Evolutionary conservation across 2,797 vertebrate genomes (phyloP).

Genomic region (Darevskia mixta): DNA sequence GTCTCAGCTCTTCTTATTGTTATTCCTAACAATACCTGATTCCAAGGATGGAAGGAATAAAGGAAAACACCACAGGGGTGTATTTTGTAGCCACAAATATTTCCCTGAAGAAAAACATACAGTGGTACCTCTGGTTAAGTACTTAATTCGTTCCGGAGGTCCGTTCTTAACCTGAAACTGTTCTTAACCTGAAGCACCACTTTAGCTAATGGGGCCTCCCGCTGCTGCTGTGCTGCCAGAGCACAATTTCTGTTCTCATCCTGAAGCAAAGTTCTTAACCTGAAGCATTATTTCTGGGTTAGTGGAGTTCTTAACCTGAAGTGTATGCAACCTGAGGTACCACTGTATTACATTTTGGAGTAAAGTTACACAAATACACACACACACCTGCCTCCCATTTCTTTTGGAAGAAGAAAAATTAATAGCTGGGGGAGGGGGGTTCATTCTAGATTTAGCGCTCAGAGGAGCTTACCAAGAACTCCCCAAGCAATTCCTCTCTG

Average conservation of each 20-base stretch:
- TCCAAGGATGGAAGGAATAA: neutral
- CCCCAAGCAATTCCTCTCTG: neutral
- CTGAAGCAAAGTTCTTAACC: too few relatives aligned
- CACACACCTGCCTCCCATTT: neutral
- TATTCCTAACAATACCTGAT: neutral
- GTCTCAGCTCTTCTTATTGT: neutral
- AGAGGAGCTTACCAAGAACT: neutral
- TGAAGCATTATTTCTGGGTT: too few relatives aligned
- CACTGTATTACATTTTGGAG: neutral
- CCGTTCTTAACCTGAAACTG: too few relatives aligned
- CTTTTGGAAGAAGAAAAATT: too few relatives aligned
- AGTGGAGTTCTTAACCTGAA: too few relatives aligned
- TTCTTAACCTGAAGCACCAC: too few relatives aligned
- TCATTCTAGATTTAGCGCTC: neutral
- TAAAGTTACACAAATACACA: neutral
- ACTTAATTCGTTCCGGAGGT: too few relatives aligned
- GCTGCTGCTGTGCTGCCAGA: too few relatives aligned
- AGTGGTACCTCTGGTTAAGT: too few relatives aligned
- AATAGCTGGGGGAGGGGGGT: neutral
- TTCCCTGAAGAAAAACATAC: neutral
- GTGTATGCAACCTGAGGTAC: too few relatives aligned
- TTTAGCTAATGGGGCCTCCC: too few relatives aligned
- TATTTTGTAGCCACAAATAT: neutral
- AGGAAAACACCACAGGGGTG: neutral
- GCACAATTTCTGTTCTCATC: too few relatives aligned